Percentiles rank a stretch among this genome's conserved stretches.
phyloP scores from a whole-genome alignment of 2,797 vertebrate species.

The Fundulus diaphanus region DNA sequence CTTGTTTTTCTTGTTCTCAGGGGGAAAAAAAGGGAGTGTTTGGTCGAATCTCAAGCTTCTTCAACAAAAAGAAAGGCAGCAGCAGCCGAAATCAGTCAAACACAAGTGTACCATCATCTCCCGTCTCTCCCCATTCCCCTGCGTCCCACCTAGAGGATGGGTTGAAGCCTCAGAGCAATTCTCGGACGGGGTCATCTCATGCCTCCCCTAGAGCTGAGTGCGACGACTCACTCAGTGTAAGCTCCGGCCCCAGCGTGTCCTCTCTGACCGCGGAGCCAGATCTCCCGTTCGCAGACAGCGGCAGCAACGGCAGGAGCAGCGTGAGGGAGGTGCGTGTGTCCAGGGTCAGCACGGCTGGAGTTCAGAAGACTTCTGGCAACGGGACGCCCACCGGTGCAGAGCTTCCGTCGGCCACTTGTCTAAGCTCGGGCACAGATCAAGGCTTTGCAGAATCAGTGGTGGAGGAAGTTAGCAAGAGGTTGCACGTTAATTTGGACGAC shows the following conservation, averaged over 20 bases:
- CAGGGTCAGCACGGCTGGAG: conserved; percentile 31
- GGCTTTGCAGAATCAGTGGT: conserved; percentile 67
- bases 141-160: conserved; percentile 38
- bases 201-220: not conserved
- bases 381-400: conserved; percentile 38
- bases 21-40: conserved; percentile 76
- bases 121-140: conserved; percentile 36
- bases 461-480: conserved; percentile 74
- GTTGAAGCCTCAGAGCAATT: conserved; percentile 39
- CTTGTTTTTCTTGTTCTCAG: conserved; percentile 37
- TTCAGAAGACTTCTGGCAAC: conserved; percentile 49
- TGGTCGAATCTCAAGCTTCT: conserved; percentile 72
- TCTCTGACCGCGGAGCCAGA: conserved; percentile 49
- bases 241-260: conserved; percentile 55
- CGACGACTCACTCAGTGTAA: conserved; percentile 18
- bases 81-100: conserved; percentile 54
- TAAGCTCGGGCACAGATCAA: conserved; percentile 12
- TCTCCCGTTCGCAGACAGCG: conserved; percentile 77
- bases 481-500: conserved; percentile 72
- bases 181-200: not conserved
- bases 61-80: conserved; percentile 69
- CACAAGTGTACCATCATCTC: conserved; percentile 29
- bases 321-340: conserved; percentile 69
- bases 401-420: not conserved
- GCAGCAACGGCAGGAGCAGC: conserved; percentile 72